Percentiles rank a stretch among this genome's conserved stretches.
phyloP scores from a whole-genome alignment of 2,113 vertebrate species.

The Forbesichthys agassizii region DNA sequence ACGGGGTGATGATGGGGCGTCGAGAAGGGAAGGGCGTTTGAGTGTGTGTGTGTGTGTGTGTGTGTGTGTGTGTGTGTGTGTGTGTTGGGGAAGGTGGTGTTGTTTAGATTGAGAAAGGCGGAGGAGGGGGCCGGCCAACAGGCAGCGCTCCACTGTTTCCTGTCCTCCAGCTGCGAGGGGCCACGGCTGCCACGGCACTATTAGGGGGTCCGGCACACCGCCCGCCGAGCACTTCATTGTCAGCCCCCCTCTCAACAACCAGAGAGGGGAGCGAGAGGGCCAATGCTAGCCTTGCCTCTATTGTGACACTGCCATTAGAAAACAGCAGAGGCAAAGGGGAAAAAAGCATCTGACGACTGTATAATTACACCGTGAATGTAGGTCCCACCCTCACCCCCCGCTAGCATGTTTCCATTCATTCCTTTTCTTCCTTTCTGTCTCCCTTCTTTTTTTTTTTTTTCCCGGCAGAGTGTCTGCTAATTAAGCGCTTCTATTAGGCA shows the following conservation, averaged over 20 bases:
- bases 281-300: slow-evolving; percentile 42
- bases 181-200: slow-evolving; percentile 59
- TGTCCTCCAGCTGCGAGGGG: slow-evolving; percentile 65
- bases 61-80: slow-evolving; percentile 12
- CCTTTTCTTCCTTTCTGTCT: slow-evolving; percentile 46
- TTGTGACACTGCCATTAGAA: slow-evolving; percentile 58
- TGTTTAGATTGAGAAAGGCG: slow-evolving; percentile 23
- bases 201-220: slow-evolving; percentile 68
- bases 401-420: slow-evolving; percentile 61
- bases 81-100: slow-evolving; percentile 7
- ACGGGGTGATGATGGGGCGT: slow-evolving; percentile 37
- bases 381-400: slow-evolving; percentile 45
- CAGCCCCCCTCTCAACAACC: slow-evolving; percentile 60
- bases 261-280: slow-evolving; percentile 51
- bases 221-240: slow-evolving; percentile 69
- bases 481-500: slow-evolving; percentile 84
- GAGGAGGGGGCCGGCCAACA: slow-evolving; percentile 26
- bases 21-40: slow-evolving; percentile 3
- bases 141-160: slow-evolving; percentile 58
- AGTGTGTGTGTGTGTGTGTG: slow-evolving; percentile 1
- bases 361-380: slow-evolving; percentile 72
- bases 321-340: slow-evolving; percentile 47
- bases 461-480: slow-evolving; percentile 80
- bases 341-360: slow-evolving; percentile 64
- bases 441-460: slow-evolving; percentile 46